Evolutionary conservation across 1,140 invertebrate genomes (phyloP), one percentile per base, ranked within the genome.

Genomic region (Calliopsis andreniformis): DNA sequence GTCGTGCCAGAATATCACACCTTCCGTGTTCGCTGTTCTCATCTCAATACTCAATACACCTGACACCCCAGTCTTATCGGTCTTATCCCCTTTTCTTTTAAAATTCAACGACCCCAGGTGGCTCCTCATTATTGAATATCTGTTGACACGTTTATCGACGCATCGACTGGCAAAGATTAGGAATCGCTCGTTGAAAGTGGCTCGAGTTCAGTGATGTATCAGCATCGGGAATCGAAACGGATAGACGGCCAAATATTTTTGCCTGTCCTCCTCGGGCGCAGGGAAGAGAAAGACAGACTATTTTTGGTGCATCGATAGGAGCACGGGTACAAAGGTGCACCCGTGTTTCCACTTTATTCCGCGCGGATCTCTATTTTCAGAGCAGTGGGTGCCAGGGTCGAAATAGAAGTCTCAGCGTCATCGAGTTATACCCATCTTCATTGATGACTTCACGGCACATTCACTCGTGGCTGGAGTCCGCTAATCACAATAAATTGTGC

Each of bases 361-460:
- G 68, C 61, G 66, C 47, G 64, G 23, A 39, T 39, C 59, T 75
- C 82, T 84, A 84, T 84, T 84, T 78, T 84, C 66, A 70, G 82
- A 80, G 75, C 78, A 69, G 47, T 76, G 68, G 70, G 69, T 84
- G 82, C 82, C 78, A 79, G 78, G 42, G 49, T 80, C 59, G 66
- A 84, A 84, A 84, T 83, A 83, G 82, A 84, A 66, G 61, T 84
- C 78, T 84, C 55, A 75, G 45, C 83, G 82, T 84, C 83, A 84
- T 81, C 67, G 64, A 49, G 77, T 69, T 70, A 80, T 82, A 82
- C 66, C 76, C 80, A 79, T 82, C 82, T 80, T 78, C 82, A 84
- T 84, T 84, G 82, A 84, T 84, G 82, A 84, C 78, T 83, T 84
- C 78, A 84, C 75, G 35, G 35, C 35, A 55, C 56, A 56, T 67